Evolutionary conservation across 2,888 invertebrate species (phyloP), one percentile per base, ranked within the genome.

Genomic region (Suillia variegata): DNA sequence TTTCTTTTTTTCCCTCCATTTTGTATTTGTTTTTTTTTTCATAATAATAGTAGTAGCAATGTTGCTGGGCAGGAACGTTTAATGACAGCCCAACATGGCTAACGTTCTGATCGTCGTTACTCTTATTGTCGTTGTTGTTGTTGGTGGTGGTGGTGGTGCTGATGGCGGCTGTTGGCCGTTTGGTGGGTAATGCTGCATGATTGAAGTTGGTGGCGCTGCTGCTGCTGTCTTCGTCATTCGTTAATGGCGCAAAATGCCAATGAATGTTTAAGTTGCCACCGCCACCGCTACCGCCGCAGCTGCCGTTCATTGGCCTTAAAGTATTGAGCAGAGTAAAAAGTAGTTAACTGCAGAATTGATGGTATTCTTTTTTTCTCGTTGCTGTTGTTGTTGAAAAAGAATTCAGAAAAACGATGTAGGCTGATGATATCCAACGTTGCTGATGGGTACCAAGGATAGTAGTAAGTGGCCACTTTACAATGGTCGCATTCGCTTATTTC

Each of bases 221-320:
- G n/a, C n/a, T n/a, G n/a, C 50, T 13, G 61, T 62, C 59, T 62
- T 61, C 64, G 60, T 64, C 64, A 65, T 68, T 69, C 64, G 61
- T 64, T 67, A 70, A 66, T 64, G 62, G 57, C 49, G 54, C 55
- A 26, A 56, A 56, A 62, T 49, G 56, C 50, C 62, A 58, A 56
- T 63, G 31, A 45, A 47, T 51, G 24, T 48, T 52, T 38, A 18
- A 50, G 38, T 48, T 42, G 58, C 15, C 21, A 42, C 49, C 48
- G 48, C 17, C 10, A 20, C 5, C 26, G 26, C n/a, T n/a, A n/a
- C n/a, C n/a, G n/a, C n/a, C n/a, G n/a, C n/a, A n/a, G n/a, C n/a
- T n/a, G n/a, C n/a, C n/a, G n/a, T n/a, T n/a, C n/a, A n/a, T n/a
- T n/a, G 26, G 10, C 26, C 5, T 10, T 26, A 5, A 26, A 26